Evolutionary conservation across 2,797 vertebrate species (phyloP), one percentile per base, ranked within the genome.

Genomic region (Buceros bicornis): DNA sequence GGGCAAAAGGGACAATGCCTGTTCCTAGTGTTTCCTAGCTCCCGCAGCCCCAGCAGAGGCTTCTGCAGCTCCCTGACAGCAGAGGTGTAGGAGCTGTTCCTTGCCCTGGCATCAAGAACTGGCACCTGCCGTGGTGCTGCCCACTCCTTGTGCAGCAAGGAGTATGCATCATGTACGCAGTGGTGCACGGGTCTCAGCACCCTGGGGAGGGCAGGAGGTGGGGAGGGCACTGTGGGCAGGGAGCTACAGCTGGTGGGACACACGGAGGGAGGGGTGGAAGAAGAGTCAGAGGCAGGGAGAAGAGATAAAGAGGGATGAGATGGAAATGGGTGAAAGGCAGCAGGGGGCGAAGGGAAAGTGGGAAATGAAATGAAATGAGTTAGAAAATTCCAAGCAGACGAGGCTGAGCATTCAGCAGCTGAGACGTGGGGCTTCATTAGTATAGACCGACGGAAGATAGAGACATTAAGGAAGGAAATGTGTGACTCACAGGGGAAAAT

Each of bases 401-500:
- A 97, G 83, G 74, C 83, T 82, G 80, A 96, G 95, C 85, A 73
- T 93, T 90, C 96, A 93, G 96, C 96, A 95, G 94, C 94, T 96
- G 94, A 97, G 94, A 94, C 94, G 94, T 81, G 92, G 96, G 93
- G 94, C 95, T 97, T 98, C 97, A 97, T 97, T 97, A 98, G 94
- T 95, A 97, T 77, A 97, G 95, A 93, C 95, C 56, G 53, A 97
- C 37, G 56, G 96, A 97, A 97, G 97, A 96, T 96, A 97, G 96
- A 97, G 97, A 96, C 96, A 97, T 97, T 97, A 97, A 97, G 96
- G 93, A 93, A 96, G 94, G 96, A 97, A 98, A 97, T 95, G 96
- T 96, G 96, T 93, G 97, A 97, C 85, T 97, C 97, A 97, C 82
- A 64, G 71, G 96, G 97, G 97, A 96, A 95, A 98, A 97, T 84